These are phyloP conservation scores for Triplophysa yarkandensis DNA, from an alignment of 2,797 vertebrate species.

Conservation along the genomic window DNA sequence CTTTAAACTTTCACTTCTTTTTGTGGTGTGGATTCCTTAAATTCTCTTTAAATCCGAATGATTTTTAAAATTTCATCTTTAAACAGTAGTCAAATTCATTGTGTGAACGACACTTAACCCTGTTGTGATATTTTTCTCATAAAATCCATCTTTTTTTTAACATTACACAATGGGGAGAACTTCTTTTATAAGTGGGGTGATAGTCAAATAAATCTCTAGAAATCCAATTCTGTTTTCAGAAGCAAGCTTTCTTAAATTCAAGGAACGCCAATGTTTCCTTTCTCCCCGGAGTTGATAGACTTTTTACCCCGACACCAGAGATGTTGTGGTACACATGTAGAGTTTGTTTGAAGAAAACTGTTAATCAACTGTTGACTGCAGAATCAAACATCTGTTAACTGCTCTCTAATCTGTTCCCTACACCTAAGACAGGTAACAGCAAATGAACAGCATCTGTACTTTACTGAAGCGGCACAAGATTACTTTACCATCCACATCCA, in stretches of 20 bases:
- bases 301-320: slow-evolving; percentile 54
- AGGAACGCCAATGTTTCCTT: slow-evolving; percentile 22
- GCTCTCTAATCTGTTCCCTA: slow-evolving; percentile 48
- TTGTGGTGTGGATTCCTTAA: too few relatives aligned
- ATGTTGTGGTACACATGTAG: slow-evolving; percentile 58
- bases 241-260: not conserved
- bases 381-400: slow-evolving; percentile 56
- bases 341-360: slow-evolving; percentile 61
- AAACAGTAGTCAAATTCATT: too few relatives aligned
- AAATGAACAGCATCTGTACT: slow-evolving; percentile 27
- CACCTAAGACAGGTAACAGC: slow-evolving; percentile 47
- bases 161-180: not conserved
- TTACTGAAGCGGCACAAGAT: slow-evolving; percentile 14
- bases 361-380: slow-evolving; percentile 57
- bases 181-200: not conserved
- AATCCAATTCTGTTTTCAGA: not conserved
- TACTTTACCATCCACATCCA: slow-evolving; percentile 21
- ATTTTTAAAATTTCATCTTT: too few relatives aligned
- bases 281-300: slow-evolving; percentile 45
- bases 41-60: too few relatives aligned
- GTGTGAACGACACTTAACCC: too few relatives aligned
- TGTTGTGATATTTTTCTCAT: slow-evolving; percentile 6
- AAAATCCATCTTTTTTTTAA: not conserved
- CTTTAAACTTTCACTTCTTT: too few relatives aligned
- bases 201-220: not conserved